Base-by-base conservation (phyloP, 2,113 vertebrate genomes). In the Neogale vison region DNA sequence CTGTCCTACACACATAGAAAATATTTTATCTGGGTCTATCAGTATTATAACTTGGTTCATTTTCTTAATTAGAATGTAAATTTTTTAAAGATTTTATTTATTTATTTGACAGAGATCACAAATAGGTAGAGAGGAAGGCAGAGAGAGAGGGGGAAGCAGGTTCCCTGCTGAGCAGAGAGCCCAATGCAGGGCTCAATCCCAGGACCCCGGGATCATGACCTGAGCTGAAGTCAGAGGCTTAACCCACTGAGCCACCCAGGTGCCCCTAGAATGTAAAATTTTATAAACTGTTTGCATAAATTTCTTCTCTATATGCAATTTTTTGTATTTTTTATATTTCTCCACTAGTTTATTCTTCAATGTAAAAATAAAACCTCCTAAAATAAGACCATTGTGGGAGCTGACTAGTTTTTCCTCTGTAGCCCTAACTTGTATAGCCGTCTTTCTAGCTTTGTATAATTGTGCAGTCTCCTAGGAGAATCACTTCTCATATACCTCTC, bases 11-110 rank as follows among this genome's bases (percentile, higher is more conserved):
- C 9, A 81, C 2, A 2, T 50, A 42, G 13, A 26, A 39, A 93
- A 74, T 93, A 6, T 67, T 69, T 55, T 76, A 23, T 63, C 2
- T 71, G 18, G 8, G 2, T 82, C 59, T 24, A 2, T 80, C 21
- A 55, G 39, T 77, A 65, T 61, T 61, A 55, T 52, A 89, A 59
- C 29, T 85, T 87, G 15, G 18, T 84, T 84, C 14, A 63, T 92
- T 67, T 93, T 80, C 31, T 81, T 61, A 97, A 69, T 84, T 83
- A 31, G 6, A 92, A 47, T 45, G 13, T 92, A 88, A 92, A 92
- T 74, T 47, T 39, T 3, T 74, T 6, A 5, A 52, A 52, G 50
- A 52, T 52, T 52, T 52, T 52, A 52, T 52, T 52, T 17, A 52
- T 52, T 17, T 52, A 52, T 52, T 52, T 52, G 50, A 52, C 50